A percentile compares a stretch with the other conserved stretches of the same genome.
Evolutionary conservation across 1,140 invertebrate species (phyloP).

Genomic region (Cydia fagiglandana): DNA sequence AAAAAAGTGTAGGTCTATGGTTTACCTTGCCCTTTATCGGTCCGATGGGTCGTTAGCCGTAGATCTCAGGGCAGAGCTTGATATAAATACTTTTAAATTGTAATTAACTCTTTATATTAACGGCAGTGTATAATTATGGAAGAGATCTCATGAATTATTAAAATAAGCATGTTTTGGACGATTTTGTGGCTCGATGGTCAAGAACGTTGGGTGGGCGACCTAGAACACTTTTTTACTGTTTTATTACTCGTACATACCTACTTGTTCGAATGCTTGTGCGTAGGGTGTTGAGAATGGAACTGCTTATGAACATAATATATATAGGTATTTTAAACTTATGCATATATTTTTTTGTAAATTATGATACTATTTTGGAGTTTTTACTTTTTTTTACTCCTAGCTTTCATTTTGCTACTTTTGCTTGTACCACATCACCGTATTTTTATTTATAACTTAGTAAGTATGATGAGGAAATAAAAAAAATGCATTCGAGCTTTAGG

Average conservation of each 20-base stretch:
- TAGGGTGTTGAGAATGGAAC: not conserved
- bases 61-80: not conserved
- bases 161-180: constrained; percentile 2
- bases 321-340: no score
- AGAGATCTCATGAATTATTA: constrained; percentile 10
- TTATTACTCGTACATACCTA: no score
- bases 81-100: not conserved
- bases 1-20: constrained; percentile 34
- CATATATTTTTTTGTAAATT: no score
- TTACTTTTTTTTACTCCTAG: no score
- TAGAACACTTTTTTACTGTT: not conserved
- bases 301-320: no score
- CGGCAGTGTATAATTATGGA: constrained; percentile 1
- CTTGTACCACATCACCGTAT: no score
- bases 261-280: not conserved
- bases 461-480: no score
- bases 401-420: no score
- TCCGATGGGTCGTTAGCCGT: constrained; percentile 34
- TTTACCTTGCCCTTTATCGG: constrained; percentile 37
- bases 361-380: no score
- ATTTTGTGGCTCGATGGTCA: not conserved
- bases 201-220: not conserved
- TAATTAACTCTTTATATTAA: not conserved
- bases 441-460: no score
- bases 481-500: no score